Evolutionary conservation across 2,888 invertebrate species (phyloP).

Genomic region (Polyommatus iphigenia): DNA sequence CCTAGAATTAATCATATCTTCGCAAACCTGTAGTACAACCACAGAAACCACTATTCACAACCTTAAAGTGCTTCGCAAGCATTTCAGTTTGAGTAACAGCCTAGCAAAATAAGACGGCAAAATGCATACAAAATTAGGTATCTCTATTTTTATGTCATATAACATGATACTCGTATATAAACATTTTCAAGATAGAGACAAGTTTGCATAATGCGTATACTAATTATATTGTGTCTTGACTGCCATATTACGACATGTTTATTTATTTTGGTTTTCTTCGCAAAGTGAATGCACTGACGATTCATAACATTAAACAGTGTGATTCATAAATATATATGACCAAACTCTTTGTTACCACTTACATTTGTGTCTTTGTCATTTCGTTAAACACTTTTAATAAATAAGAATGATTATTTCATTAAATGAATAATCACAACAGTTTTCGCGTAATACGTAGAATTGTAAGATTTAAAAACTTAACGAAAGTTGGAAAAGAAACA

Average conservation of each 20-base stretch:
- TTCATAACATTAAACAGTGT: slow-evolving; percentile 1
- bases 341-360: neutral
- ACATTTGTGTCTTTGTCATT: neutral
- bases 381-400: neutral
- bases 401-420: neutral
- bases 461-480: neutral
- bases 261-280: slow-evolving; percentile 10
- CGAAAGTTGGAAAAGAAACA: neutral
- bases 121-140: too few species aligned
- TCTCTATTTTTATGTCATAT: too few species aligned
- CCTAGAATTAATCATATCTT: neutral
- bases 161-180: too few species aligned
- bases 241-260: neutral
- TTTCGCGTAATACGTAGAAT: neutral
- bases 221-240: neutral
- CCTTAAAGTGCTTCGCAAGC: too few species aligned
- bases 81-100: too few species aligned
- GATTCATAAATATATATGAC: neutral
- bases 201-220: too few species aligned
- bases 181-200: too few species aligned
- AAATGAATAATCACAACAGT: neutral
- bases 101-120: too few species aligned
- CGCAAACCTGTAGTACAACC: too few species aligned
- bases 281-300: neutral
- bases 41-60: too few species aligned